phyloP scores from a whole-genome alignment of 2,797 vertebrate genomes.

The Sciurus carolinensis region DNA sequence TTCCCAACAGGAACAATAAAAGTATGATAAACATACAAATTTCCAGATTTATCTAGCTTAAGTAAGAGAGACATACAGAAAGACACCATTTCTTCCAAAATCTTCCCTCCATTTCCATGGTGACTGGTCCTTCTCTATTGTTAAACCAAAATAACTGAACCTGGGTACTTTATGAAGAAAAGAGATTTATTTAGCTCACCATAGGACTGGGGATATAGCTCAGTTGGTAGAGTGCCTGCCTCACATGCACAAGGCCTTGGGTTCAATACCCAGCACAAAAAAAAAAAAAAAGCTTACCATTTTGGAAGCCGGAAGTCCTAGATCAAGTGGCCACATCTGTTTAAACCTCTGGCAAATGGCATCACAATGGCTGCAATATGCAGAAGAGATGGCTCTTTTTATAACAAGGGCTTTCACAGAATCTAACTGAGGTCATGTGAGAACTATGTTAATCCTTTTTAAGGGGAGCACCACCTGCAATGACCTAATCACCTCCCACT shows the following conservation, averaged over 20 bases:
- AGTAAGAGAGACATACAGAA: conserved; percentile 2
- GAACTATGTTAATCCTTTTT: not conserved
- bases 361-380: not conserved
- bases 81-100: conserved; percentile 30
- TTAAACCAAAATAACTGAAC: not conserved
- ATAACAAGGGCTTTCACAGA: not conserved
- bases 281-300: not conserved
- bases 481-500: too few relatives aligned
- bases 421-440: not conserved
- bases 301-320: not conserved
- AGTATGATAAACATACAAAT: conserved; percentile 35
- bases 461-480: not conserved
- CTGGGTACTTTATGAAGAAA: not conserved
- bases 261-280: too few relatives aligned
- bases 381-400: not conserved
- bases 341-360: not conserved
- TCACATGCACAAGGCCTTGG: too few relatives aligned
- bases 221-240: too few relatives aligned
- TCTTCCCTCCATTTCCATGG: not conserved
- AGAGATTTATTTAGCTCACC: not conserved
- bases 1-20: conserved; percentile 43
- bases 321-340: not conserved
- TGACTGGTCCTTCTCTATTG: not conserved
- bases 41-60: not conserved
- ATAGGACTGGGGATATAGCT: too few relatives aligned